phyloP scores from a whole-genome alignment of 2,797 vertebrate genomes.

The Spinibarbus caldwelli region DNA sequence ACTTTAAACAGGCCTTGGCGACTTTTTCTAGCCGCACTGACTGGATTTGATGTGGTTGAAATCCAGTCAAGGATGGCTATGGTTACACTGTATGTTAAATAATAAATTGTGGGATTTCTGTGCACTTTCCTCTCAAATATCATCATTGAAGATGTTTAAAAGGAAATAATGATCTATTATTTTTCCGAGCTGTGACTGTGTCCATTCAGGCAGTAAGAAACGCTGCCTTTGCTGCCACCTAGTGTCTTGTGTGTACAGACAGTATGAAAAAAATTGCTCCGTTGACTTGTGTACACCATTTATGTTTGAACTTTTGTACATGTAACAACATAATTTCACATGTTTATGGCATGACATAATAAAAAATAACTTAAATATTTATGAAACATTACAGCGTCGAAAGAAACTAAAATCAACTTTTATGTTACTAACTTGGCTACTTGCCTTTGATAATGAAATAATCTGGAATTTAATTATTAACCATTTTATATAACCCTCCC shows the following conservation, averaged over 20 bases:
- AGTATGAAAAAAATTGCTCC: too few relatives aligned
- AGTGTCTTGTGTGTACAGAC: conserved; percentile 5
- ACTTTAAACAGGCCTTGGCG: not conserved
- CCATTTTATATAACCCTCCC: not conserved
- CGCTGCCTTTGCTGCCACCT: conserved; percentile 47
- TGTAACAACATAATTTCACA: not conserved
- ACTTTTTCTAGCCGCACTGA: not conserved
- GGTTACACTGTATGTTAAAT: not conserved
- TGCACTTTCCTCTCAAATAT: not conserved
- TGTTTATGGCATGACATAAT: not conserved
- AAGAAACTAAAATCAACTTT: not conserved
- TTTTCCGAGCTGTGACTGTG: not conserved
- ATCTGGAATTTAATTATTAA: not conserved
- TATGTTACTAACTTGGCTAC: not conserved
- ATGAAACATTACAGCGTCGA: not conserved
- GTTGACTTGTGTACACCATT: not conserved
- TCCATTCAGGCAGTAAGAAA: not conserved
- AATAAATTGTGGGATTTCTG: not conserved
- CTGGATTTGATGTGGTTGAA: not conserved
- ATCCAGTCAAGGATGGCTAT: conserved; percentile 26
- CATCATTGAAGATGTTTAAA: not conserved
- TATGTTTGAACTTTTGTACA: not conserved
- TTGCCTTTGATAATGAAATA: not conserved
- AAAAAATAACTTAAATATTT: not conserved
- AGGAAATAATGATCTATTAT: not conserved